Base-by-base conservation (phyloP, 1,140 invertebrate genomes). In the Brachionus plicatilis region DNA sequence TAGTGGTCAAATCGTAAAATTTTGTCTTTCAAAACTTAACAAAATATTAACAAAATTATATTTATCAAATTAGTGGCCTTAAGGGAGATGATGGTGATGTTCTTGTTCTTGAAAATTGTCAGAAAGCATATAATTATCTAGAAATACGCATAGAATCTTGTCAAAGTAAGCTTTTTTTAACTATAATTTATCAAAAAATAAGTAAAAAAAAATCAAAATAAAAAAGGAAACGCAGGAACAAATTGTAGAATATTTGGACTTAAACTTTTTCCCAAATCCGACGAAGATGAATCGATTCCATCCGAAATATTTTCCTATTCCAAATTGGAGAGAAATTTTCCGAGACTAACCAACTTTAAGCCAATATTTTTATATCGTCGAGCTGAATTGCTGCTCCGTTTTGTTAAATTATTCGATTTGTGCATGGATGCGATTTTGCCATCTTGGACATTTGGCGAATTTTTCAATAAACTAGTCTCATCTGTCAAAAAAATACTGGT, bases 401-500 rank as follows among this genome's bases (percentile, higher is more conserved):
- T 82, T 37, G 43, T 82, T 14, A 78, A 43, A 20, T 27, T 83
- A 29, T 84, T 78, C 27, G 72, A 85, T 29, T 17, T 66, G n/a
- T 85, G 84, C 14, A 82, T 78, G 43, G 78, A 78, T 11, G 78
- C 60, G 27, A 60, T 85, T n/a, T 20, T 66, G 12, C 50, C 85
- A 5, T 76, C 45, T 12, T 70, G 70, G 47, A 79, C 27, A 60
- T 85, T 78, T 50, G 50, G 72, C 41, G 60, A 85, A 85, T 83
- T 37, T 14, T 84, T 66, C 84, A 33, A 68, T 29, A 29, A 47
- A 75, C 24, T 76, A n/a, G 60, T 85, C 4, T 47, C 29, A 88
- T 86, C 85, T 84, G 86, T 90, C 47, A 85, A 88, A 68, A 88
- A 88, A 66, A 84, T 90, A 27, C 84, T 90, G 14, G 88, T 87